These are phyloP conservation scores for Heliconius himera DNA, from an alignment of 1,140 invertebrate species.

Conservation along the genomic window DNA sequence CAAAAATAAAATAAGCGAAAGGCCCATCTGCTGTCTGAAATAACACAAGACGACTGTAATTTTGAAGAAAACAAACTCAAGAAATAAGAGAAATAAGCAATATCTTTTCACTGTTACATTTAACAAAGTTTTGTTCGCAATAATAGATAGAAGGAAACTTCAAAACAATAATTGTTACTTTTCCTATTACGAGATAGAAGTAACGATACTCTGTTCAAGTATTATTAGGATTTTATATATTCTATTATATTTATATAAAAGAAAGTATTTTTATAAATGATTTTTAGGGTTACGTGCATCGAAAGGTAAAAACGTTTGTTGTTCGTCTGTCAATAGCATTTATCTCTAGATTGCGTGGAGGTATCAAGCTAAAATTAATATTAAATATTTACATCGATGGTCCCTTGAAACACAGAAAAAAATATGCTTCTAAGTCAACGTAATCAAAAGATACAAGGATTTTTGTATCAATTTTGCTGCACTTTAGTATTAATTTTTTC, in stretches of 20 bases:
- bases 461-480: too few species aligned
- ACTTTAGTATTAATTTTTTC: too few species aligned
- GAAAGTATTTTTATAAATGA: neutral
- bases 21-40: neutral
- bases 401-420: too few species aligned
- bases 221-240: neutral
- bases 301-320: too few species aligned
- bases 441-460: too few species aligned
- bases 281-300: too few species aligned
- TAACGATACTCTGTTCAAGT: neutral
- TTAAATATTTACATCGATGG: too few species aligned
- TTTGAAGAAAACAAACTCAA: neutral
- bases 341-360: too few species aligned
- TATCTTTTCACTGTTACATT: neutral
- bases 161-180: conserved; percentile 7
- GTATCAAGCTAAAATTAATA: too few species aligned
- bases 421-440: too few species aligned
- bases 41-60: neutral
- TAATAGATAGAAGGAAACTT: conserved; percentile 12
- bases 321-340: too few species aligned
- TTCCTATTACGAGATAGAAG: conserved; percentile 2
- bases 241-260: neutral
- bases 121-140: conserved; percentile 3
- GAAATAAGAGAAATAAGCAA: neutral
- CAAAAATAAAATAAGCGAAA: neutral